Percentiles rank a stretch among this genome's conserved stretches.
These are phyloP conservation scores for Drosophila borealis DNA, from an alignment of 2,888 invertebrate species.

Conservation along the genomic window DNA sequence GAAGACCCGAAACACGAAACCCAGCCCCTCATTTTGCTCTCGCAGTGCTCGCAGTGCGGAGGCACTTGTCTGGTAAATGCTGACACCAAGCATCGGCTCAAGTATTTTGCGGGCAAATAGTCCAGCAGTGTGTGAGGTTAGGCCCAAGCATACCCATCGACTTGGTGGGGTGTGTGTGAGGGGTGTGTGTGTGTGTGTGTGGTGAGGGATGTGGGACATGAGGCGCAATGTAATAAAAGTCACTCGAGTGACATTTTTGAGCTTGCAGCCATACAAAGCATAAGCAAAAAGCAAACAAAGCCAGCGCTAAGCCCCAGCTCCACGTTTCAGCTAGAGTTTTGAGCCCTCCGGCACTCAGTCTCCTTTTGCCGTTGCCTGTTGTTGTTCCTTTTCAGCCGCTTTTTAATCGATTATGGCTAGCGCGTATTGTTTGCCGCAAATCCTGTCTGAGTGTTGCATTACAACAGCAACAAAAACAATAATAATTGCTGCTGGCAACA, in stretches of 20 bases:
- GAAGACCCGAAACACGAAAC: slow-evolving; percentile 32
- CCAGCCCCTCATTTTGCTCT: slow-evolving; percentile 3
- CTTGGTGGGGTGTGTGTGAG: neutral
- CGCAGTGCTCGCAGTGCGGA: slow-evolving; percentile 1
- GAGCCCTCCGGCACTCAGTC: slow-evolving; percentile 9
- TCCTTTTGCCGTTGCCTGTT: slow-evolving; percentile 4
- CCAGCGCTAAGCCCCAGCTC: slow-evolving; percentile 41
- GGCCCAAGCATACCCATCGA: slow-evolving; percentile 9
- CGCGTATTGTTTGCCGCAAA: slow-evolving; percentile 70
- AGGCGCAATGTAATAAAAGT: slow-evolving; percentile 71
- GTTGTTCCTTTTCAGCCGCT: slow-evolving; percentile 58
- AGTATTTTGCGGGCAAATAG: slow-evolving; percentile 81
- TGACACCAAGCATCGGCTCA: slow-evolving; percentile 76
- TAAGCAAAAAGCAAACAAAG: slow-evolving; percentile 72
- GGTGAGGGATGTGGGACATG: neutral
- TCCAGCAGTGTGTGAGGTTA: slow-evolving; percentile 31
- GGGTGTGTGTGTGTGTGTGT: neutral
- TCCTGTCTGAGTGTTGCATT: slow-evolving; percentile 75
- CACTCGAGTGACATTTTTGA: slow-evolving; percentile 81
- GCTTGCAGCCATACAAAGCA: slow-evolving; percentile 64
- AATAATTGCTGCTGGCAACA: slow-evolving; percentile 19
- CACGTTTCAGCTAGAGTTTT: slow-evolving; percentile 2
- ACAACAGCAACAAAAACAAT: slow-evolving; percentile 30
- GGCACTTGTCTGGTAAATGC: slow-evolving; percentile 75
- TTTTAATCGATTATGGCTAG: slow-evolving; percentile 75